A percentile compares a stretch with the other conserved stretches of the same genome.
Conservation (phyloP, 2,888 invertebrate genomes). For the Melanophora roralis region DNA sequence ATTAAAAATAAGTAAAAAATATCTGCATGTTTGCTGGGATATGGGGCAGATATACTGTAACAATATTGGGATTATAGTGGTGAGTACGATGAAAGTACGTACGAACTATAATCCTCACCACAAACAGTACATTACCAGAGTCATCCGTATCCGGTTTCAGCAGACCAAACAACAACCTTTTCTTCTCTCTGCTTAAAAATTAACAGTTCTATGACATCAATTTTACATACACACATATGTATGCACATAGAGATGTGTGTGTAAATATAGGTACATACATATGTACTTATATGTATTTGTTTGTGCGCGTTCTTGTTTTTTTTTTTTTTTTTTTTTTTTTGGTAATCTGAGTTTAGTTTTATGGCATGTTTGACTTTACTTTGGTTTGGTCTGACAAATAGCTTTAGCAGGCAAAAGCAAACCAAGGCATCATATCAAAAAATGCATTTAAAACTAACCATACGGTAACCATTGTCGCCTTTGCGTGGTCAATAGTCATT, state of each 20-base stretch:
- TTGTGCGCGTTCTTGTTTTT: background rate
- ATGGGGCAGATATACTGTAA: slow-evolving; percentile 29
- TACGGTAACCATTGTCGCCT: slow-evolving; percentile 51
- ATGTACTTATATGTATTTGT: background rate
- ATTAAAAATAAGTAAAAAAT: no score
- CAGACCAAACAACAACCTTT: slow-evolving; percentile 6
- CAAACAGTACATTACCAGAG: slow-evolving; percentile 49
- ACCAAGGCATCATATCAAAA: slow-evolving; percentile 37
- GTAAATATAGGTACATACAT: background rate
- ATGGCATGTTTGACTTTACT: slow-evolving; percentile 51
- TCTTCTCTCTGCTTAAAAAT: no score
- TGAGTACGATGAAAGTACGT: background rate
- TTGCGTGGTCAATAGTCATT: slow-evolving; percentile 55
- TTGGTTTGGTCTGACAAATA: slow-evolving; percentile 54
- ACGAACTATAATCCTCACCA: slow-evolving; percentile 35
- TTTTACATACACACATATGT: background rate
- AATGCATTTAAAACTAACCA: slow-evolving; percentile 56
- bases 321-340: slow-evolving; percentile 17
- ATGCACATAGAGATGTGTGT: background rate
- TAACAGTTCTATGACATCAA: slow-evolving; percentile 50
- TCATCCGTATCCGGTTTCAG: slow-evolving; percentile 54
- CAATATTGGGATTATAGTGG: slow-evolving; percentile 41
- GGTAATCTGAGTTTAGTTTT: slow-evolving; percentile 51
- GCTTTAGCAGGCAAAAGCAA: slow-evolving; percentile 24
- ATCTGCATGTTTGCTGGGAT: no score